Percentiles rank a stretch among this genome's conserved stretches.
These are phyloP conservation scores for Drosophila macrothrix DNA, from an alignment of 2,888 invertebrate genomes.

Conservation along the genomic window DNA sequence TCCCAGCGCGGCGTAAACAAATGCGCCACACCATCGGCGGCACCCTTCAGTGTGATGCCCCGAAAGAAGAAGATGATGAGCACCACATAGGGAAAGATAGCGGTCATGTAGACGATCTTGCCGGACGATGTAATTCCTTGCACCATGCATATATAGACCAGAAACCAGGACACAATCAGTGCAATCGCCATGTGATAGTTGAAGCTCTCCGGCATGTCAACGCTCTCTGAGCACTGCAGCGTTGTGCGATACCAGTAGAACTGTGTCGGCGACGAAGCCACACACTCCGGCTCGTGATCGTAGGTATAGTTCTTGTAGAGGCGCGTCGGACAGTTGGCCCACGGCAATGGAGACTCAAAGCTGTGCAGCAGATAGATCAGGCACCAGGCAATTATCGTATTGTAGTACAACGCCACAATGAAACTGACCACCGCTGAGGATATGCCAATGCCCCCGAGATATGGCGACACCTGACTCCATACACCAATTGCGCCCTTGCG, in stretches of 20 bases:
- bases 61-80: constrained; percentile 98
- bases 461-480: constrained; percentile 95
- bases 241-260: constrained; percentile 98
- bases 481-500: constrained; percentile 97
- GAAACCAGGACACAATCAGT: constrained; percentile 94
- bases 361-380: constrained; percentile 97
- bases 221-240: constrained; percentile 94
- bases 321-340: constrained; percentile 95
- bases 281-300: constrained; percentile 92
- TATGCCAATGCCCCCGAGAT: constrained; percentile 94
- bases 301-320: constrained; percentile 93
- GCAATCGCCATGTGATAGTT: constrained; percentile 96
- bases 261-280: constrained; percentile 94
- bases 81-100: constrained; percentile 98
- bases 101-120: constrained; percentile 98
- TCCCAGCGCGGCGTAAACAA: constrained; percentile 97
- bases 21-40: constrained; percentile 92
- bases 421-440: constrained; percentile 98
- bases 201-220: constrained; percentile 93
- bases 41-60: constrained; percentile 94
- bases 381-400: constrained; percentile 99
- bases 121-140: constrained; percentile 98
- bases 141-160: constrained; percentile 98
- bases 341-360: constrained; percentile 95
- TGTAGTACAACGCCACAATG: constrained; percentile 98